Conservation (phyloP, 2,888 invertebrate genomes). For the Drosophila colorata region DNA sequence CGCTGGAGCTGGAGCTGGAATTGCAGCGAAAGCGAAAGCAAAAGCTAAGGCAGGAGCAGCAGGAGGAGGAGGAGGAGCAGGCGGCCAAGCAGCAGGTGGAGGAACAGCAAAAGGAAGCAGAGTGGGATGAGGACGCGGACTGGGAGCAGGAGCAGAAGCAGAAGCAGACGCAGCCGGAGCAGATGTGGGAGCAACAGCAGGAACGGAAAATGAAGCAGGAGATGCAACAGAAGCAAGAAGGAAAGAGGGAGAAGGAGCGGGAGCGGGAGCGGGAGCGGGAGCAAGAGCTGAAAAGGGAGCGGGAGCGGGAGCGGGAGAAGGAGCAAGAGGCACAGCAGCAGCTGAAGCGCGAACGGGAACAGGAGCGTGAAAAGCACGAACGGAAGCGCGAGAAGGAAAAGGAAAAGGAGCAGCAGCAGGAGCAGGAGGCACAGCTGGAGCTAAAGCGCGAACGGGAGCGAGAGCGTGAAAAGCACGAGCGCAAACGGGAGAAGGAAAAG, state of each 20-base stretch:
- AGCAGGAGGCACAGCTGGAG: not conserved
- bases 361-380: not conserved
- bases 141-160: conserved; percentile 5
- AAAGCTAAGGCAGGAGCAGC: not conserved
- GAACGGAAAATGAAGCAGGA: not conserved
- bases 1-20: too few species aligned
- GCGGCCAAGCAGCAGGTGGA: not conserved
- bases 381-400: not conserved
- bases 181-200: not conserved
- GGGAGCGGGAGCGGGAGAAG: not conserved
- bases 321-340: not conserved
- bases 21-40: not conserved
- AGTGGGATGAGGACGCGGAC: conserved; percentile 5
- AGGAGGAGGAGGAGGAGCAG: conserved; percentile 16
- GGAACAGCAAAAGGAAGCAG: not conserved
- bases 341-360: not conserved
- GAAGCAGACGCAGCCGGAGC: conserved; percentile 8
- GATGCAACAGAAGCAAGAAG: too few species aligned
- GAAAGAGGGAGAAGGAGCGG: conserved; percentile 4
- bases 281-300: not conserved
- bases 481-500: conserved; percentile 2
- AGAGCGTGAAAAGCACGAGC: not conserved
- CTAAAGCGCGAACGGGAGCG: not conserved
- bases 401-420: not conserved
- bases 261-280: conserved; percentile 4